Conservation (phyloP, 2,797 vertebrate species). For the Xenopus petersii region DNA sequence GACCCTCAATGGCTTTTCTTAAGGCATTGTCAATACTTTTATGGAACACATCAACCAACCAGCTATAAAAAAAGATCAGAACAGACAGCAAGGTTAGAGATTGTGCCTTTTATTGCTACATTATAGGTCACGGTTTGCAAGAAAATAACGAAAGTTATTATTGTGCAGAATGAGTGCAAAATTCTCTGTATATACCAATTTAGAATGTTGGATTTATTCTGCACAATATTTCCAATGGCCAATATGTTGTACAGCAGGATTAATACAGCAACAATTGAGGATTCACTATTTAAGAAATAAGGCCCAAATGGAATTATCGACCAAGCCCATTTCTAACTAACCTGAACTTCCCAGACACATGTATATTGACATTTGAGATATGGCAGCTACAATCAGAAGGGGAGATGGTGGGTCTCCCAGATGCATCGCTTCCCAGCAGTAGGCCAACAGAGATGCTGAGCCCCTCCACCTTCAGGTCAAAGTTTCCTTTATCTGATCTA, state of each 20-base stretch:
- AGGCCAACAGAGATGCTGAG: conserved; percentile 44
- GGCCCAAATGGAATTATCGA: no score
- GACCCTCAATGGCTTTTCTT: conserved; percentile 37
- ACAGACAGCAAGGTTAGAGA: not conserved
- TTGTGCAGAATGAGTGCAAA: no score
- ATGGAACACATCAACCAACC: conserved; percentile 63
- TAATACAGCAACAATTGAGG: no score
- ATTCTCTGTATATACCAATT: no score
- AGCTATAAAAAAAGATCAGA: conserved; percentile 50
- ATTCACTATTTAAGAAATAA: no score
- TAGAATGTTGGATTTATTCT: no score
- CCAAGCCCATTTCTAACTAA: conserved; percentile 39
- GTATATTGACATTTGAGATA: conserved; percentile 48
- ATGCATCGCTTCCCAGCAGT: conserved; percentile 32
- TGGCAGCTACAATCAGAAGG: conserved; percentile 51
- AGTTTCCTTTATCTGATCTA: conserved; percentile 50
- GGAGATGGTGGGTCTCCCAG: conserved; percentile 52
- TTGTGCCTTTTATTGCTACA: no score
- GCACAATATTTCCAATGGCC: no score
- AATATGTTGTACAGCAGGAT: no score
- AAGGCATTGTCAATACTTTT: conserved; percentile 48
- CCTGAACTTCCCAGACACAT: conserved; percentile 53
- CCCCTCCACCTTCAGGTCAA: conserved; percentile 49
- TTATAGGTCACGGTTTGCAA: no score
- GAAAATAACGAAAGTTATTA: no score